A percentile compares a stretch with the other conserved stretches of the same genome.
Evolutionary conservation across 2,888 invertebrate species (phyloP).

Genomic region (Callosobruchus maculatus): DNA sequence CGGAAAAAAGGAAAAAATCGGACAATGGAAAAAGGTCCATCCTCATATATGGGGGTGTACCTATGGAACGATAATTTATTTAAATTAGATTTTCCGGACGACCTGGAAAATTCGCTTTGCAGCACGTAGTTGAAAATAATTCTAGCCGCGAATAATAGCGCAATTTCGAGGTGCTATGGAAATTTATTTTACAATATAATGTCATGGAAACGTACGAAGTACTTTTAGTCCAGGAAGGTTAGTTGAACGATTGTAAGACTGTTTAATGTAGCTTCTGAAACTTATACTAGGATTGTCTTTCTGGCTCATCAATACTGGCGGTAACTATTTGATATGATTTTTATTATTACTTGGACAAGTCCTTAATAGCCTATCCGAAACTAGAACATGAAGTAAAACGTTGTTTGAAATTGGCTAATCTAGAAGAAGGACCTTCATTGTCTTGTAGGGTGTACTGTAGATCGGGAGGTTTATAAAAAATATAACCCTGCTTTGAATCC

Average conservation of each 20-base stretch:
- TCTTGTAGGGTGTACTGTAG: no score
- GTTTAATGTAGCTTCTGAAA: no score
- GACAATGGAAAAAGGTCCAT: not conserved
- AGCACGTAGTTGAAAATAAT: not conserved
- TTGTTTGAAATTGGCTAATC: no score
- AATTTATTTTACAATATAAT: not conserved
- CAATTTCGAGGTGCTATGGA: not conserved
- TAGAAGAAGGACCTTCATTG: no score
- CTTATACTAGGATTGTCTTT: no score
- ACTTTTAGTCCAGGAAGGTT: not conserved
- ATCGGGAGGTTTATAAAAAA: no score
- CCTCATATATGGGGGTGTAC: not conserved
- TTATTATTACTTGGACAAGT: no score
- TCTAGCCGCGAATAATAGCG: not conserved
- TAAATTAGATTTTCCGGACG: not conserved
- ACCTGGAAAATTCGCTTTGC: not conserved
- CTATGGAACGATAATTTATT: not conserved
- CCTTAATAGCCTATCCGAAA: no score
- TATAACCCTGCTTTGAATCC: no score
- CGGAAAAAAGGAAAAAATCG: not conserved
- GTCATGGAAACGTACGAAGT: not conserved
- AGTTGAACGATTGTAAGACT: not conserved
- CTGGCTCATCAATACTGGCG: no score
- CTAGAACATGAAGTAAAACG: no score
- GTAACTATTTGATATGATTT: no score